Conservation (phyloP, 2,888 invertebrate genomes). For the Lepidochrysops patricia region DNA sequence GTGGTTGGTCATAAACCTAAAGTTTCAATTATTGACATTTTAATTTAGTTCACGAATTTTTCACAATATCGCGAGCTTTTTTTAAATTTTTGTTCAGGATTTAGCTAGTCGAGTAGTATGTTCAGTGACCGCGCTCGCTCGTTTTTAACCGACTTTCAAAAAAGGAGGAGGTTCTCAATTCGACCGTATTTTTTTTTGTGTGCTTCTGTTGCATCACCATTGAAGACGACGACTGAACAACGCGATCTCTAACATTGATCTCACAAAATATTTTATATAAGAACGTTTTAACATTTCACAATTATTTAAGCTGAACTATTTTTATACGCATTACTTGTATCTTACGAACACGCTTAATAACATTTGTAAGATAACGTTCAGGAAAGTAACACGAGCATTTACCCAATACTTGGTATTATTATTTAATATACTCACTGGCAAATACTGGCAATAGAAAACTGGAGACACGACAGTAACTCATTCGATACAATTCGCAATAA, state of each 20-base stretch:
- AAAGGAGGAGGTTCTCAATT: too few relatives aligned
- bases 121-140: too few relatives aligned
- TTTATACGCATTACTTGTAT: background rate
- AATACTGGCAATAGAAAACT: background rate
- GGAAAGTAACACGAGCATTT: background rate
- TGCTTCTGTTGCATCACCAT: background rate
- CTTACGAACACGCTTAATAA: constrained; percentile 5
- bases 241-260: constrained; percentile 65
- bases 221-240: constrained; percentile 47
- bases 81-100: too few relatives aligned
- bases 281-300: constrained; percentile 12
- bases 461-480: background rate
- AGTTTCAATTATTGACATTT: too few relatives aligned
- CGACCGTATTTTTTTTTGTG: too few relatives aligned
- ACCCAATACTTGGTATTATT: background rate
- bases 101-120: too few relatives aligned
- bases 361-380: background rate
- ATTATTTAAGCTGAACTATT: constrained; percentile 13
- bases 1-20: too few relatives aligned
- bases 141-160: too few relatives aligned
- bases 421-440: background rate
- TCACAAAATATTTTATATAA: constrained; percentile 36
- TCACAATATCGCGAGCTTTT: too few relatives aligned
- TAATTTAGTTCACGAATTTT: too few relatives aligned
- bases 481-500: background rate